A percentile compares a stretch with the other conserved stretches of the same genome.
Conservation (phyloP, 2,113 vertebrate species). For the Brachypteracias leptosomus region DNA sequence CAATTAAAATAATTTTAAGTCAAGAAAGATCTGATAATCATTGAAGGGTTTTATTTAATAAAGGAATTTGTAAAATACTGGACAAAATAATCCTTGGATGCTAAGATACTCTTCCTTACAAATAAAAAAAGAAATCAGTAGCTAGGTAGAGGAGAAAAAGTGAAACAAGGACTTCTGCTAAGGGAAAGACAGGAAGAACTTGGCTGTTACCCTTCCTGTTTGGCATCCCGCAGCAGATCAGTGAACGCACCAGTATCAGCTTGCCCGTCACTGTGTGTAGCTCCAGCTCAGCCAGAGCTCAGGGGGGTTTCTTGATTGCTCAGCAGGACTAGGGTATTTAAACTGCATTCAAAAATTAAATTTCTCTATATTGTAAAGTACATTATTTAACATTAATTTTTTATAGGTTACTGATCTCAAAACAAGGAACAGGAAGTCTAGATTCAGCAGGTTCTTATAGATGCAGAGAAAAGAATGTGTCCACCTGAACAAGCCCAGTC, state of each 20-base stretch:
- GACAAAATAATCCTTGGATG: background rate
- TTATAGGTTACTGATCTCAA: background rate
- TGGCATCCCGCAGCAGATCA: background rate
- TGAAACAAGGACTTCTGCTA: background rate
- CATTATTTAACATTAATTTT: background rate
- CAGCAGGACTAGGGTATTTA: background rate
- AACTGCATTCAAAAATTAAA: background rate
- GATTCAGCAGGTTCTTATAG: background rate
- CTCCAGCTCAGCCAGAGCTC: background rate
- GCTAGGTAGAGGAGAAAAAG: background rate
- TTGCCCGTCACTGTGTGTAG: accelerated
- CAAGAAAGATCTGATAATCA: background rate
- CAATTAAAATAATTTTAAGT: background rate
- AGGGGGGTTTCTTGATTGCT: background rate
- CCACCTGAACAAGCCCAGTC: background rate
- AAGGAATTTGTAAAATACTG: background rate
- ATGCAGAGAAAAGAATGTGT: background rate
- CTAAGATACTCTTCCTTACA: background rate
- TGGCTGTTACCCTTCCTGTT: background rate
- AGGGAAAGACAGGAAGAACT: background rate
- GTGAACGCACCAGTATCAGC: background rate
- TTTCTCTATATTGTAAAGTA: background rate
- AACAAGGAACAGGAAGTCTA: background rate
- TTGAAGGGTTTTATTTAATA: background rate
- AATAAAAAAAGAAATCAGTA: background rate